phyloP scores from a whole-genome alignment of 2,797 vertebrate species.

The Paguma larvata region DNA sequence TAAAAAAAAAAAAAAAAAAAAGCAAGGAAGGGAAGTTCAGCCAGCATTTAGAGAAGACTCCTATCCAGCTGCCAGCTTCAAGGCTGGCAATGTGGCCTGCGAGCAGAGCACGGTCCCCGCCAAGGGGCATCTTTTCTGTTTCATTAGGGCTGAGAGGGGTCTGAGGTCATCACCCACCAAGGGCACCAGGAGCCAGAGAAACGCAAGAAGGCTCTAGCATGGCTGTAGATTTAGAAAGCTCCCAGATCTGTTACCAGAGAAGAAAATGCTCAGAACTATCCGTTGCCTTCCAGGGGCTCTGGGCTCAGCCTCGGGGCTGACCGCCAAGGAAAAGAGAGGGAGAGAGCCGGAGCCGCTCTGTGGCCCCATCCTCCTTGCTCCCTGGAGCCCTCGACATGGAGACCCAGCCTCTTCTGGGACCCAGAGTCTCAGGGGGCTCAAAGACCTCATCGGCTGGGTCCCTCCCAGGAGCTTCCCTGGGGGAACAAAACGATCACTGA shows the following conservation, averaged over 20 bases:
- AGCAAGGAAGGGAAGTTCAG: neutral
- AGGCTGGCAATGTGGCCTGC: neutral
- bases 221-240: neutral
- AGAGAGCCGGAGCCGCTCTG: neutral
- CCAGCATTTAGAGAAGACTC: neutral
- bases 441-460: neutral
- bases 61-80: neutral
- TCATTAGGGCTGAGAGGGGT: neutral
- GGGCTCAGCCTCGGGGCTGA: neutral
- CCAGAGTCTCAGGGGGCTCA: neutral
- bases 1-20: too few species aligned
- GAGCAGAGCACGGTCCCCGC: neutral
- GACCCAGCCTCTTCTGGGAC: neutral
- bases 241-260: neutral
- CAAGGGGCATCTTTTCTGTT: neutral
- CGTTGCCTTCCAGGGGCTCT: neutral
- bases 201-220: neutral
- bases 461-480: neutral
- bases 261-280: neutral
- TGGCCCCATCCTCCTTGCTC: neutral
- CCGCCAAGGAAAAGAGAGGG: neutral
- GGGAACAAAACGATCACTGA: neutral
- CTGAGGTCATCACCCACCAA: neutral
- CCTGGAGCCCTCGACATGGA: neutral
- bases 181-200: neutral